phyloP scores from a whole-genome alignment of 2,797 vertebrate genomes.

The Psittacula echo region DNA sequence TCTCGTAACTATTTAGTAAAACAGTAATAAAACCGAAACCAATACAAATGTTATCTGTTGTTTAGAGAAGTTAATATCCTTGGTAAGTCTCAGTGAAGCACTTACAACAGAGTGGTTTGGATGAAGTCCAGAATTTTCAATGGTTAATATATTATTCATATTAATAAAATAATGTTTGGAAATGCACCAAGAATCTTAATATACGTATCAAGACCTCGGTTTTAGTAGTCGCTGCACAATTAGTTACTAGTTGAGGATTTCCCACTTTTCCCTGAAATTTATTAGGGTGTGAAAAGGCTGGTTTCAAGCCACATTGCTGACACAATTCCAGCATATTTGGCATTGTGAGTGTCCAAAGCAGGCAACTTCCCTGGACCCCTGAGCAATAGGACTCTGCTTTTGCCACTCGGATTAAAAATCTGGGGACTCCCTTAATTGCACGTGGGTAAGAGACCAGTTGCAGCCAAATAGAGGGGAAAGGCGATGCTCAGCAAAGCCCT shows the following conservation, averaged over 20 bases:
- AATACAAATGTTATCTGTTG: slow-evolving; percentile 64
- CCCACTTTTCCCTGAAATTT: background rate
- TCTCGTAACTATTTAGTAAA: slow-evolving; percentile 43
- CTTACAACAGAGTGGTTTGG: slow-evolving; percentile 79
- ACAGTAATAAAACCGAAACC: slow-evolving; percentile 46
- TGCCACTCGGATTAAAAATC: background rate
- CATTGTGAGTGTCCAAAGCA: background rate
- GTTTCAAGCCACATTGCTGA: background rate
- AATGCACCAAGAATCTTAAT: slow-evolving; percentile 41
- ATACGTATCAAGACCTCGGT: background rate
- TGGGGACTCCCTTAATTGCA: background rate
- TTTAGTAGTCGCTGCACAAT: slow-evolving; percentile 37
- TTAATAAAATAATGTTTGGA: slow-evolving; percentile 80
- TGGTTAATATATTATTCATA: slow-evolving; percentile 82
- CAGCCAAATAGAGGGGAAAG: background rate
- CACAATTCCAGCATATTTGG: background rate
- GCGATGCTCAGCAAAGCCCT: background rate
- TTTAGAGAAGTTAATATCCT: slow-evolving; percentile 77
- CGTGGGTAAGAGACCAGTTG: accelerated
- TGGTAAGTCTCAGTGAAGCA: slow-evolving; percentile 74
- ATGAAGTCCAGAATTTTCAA: slow-evolving; percentile 71
- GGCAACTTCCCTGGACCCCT: accelerated
- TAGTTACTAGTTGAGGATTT: slow-evolving; percentile 46
- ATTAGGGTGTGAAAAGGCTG: background rate
- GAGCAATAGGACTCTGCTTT: background rate